phyloP scores from a whole-genome alignment of 2,888 invertebrate genomes.

The Beris morrisii region DNA sequence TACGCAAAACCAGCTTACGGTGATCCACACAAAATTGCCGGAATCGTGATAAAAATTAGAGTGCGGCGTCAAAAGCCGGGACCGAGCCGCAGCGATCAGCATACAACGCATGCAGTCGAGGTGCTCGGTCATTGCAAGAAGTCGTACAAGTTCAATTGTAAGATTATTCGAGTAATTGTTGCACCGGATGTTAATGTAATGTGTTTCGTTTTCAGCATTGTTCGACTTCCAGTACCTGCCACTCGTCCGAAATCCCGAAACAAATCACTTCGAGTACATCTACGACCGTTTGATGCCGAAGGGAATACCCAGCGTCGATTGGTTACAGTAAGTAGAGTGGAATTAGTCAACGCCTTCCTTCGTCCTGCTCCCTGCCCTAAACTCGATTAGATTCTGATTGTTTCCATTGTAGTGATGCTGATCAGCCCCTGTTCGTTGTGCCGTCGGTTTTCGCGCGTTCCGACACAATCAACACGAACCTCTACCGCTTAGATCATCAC shows the following conservation, averaged over 20 bases:
- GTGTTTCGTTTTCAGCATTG: conserved; percentile 63
- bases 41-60: conserved; percentile 74
- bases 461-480: conserved; percentile 50
- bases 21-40: conserved; percentile 66
- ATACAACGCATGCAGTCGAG: conserved; percentile 43
- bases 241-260: conserved; percentile 58
- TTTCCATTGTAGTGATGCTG: conserved; percentile 8
- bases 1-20: conserved; percentile 78
- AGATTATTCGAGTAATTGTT: conserved; percentile 57
- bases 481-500: conserved; percentile 51
- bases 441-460: conserved; percentile 62
- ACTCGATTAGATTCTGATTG: background rate
- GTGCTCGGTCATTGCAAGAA: conserved; percentile 50
- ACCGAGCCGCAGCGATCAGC: background rate
- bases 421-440: conserved; percentile 73
- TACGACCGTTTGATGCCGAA: conserved; percentile 66
- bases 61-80: conserved; percentile 59
- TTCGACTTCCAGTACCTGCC: conserved; percentile 94
- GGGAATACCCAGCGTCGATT: conserved; percentile 58
- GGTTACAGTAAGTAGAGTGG: conserved; percentile 59
- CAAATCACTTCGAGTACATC: conserved; percentile 61
- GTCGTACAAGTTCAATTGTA: conserved; percentile 54
- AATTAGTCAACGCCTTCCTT: background rate
- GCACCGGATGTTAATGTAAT: conserved; percentile 51
- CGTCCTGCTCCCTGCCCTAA: background rate